Conservation (phyloP, 23 tunicate species). For the Trididemnum clinides region DNA sequence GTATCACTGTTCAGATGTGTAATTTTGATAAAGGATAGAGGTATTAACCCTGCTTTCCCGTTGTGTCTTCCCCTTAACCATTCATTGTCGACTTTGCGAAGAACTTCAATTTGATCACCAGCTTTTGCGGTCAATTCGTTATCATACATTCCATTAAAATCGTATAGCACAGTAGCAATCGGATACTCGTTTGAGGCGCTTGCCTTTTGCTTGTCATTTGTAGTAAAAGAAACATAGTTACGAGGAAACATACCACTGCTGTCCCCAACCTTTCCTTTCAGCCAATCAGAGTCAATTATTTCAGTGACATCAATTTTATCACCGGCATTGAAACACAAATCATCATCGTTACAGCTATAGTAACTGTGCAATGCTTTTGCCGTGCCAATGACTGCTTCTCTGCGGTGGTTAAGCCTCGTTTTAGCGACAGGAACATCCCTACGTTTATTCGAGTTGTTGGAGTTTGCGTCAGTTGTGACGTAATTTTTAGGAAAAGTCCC, state of each 20-base stretch:
- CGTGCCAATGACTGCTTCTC: not conserved
- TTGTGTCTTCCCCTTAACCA: conserved; percentile 52
- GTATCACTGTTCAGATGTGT: not conserved
- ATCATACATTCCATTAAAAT: conserved; percentile 37
- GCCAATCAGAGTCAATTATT: conserved; percentile 8
- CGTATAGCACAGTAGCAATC: conserved; percentile 28
- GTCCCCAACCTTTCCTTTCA: conserved; percentile 9
- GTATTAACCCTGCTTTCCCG: conserved; percentile 56
- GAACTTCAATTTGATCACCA: conserved; percentile 44
- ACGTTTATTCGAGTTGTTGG: not conserved
- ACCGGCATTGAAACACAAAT: conserved; percentile 25
- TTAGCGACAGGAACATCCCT: not conserved
- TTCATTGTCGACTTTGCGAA: conserved; percentile 34
- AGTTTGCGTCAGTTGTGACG: conserved; percentile 5
- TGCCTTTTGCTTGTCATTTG: not conserved
- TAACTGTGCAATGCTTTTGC: conserved; percentile 27
- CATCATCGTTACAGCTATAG: not conserved
- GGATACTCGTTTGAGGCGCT: not conserved
- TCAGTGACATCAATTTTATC: conserved; percentile 9
- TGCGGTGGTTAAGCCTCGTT: not conserved
- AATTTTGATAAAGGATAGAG: conserved; percentile 19
- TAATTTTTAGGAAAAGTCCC: conserved; percentile 53
- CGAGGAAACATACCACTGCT: conserved; percentile 33
- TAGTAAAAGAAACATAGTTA: not conserved
- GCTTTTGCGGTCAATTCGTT: conserved; percentile 61